Base-by-base conservation (phyloP, 2,797 vertebrate species). In the Lithobates sylvaticus region DNA sequence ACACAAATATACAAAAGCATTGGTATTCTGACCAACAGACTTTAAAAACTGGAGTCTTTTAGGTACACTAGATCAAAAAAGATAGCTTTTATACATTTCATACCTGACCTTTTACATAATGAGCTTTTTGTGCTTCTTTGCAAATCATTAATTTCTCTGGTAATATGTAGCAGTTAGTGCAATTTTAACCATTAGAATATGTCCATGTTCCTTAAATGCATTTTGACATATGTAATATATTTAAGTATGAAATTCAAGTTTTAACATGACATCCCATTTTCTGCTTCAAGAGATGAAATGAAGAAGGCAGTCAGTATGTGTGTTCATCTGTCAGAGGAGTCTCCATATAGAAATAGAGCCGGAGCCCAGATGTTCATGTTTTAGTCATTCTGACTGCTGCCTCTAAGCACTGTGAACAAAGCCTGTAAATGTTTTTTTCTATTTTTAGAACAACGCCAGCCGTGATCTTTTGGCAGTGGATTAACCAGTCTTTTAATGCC, bases 401-500 rank as follows among this genome's bases (percentile, higher is more conserved):
- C 83, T 84, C 12, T 44, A 64, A 65, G 76, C 68, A 67, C 39
- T 47, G 18, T 78, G 65, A 71, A 69, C 50, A 58, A 58, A 27
- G 16, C 50, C 23, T 81, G n/a, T 58, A 39, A 71, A 81, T 84
- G 34, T 27, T 67, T 32, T 9, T 89, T 90, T 87, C 64, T 88
- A 32, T 89, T 89, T 91, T 78, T 88, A 99, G 98, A 93, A 97
- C 98, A 0, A 97, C 97, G 26, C 97, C 98, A 21, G 98, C 98
- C 0, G 98, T 99, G 86, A 81, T 99, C 70, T 95, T 99, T 91
- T 99, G 98, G 98, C 98, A 99, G 90, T 99, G 98, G 98, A 95
- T 99, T 91, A 99, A 99, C 94, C 98, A 99, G 95, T 99, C 98
- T 85, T 99, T 99, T 94, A 99, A 99, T 7, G 98, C 98, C 27